A percentile compares a stretch with the other conserved stretches of the same genome.
phyloP scores from a whole-genome alignment of 2,888 invertebrate genomes.

The Drosophila meridiana region DNA sequence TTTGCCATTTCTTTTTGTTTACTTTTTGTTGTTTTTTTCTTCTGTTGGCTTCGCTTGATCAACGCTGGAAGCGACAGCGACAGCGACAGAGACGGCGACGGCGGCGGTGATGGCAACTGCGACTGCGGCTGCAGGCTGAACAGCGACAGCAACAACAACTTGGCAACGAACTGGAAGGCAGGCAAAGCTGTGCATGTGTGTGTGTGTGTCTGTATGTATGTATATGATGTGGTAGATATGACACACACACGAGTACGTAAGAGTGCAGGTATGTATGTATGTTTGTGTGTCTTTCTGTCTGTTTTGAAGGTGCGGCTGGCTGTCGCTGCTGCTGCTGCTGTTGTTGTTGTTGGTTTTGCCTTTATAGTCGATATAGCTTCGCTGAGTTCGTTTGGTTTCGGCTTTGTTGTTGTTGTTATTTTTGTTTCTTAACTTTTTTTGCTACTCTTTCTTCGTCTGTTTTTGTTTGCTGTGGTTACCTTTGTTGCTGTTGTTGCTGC shows the following conservation, averaged over 20 bases:
- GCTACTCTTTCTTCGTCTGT: conserved; percentile 58
- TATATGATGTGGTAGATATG: conserved; percentile 46
- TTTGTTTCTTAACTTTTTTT: conserved; percentile 40
- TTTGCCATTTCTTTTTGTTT: conserved; percentile 14
- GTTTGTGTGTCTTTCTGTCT: conserved; percentile 26
- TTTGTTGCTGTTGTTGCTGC: conserved; percentile 21
- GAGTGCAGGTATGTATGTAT: conserved; percentile 15
- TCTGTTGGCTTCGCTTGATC: conserved; percentile 55
- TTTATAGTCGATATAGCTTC: conserved; percentile 62
- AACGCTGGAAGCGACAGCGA: conserved; percentile 29
- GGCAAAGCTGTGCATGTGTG: conserved; percentile 44
- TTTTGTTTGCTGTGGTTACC: conserved; percentile 62
- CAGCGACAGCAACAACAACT: conserved; percentile 1
- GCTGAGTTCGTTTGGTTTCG: conserved; percentile 61
- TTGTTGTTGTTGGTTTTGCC: conserved; percentile 40
- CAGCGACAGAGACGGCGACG: conserved; percentile 8
- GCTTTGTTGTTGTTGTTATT: conserved; percentile 27
- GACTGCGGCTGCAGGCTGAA: conserved; percentile 16
- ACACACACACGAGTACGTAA: conserved; percentile 1
- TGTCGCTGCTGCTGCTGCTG: conserved; percentile 9
- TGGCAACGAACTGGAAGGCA: conserved; percentile 21
- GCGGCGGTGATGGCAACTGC: background rate
- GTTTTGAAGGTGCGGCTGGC: conserved; percentile 73
- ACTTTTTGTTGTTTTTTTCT: conserved; percentile 17
- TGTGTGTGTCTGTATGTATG: background rate